Conservation (phyloP, 2,797 vertebrate species). For the Chrosomus eos region DNA sequence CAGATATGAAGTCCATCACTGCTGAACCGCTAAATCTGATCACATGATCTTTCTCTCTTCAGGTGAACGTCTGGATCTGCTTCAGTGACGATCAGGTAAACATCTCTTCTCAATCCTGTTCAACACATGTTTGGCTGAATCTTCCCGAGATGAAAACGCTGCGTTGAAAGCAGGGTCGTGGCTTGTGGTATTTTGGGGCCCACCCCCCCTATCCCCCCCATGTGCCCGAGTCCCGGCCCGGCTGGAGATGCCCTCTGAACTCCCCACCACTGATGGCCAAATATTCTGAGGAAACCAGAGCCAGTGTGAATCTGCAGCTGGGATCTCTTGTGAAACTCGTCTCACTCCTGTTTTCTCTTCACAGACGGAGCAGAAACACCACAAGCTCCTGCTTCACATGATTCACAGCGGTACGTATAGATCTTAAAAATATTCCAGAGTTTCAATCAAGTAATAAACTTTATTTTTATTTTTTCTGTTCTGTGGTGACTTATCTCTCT, state of each 20-base stretch:
- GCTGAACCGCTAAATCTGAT: not conserved
- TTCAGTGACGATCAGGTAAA: not conserved
- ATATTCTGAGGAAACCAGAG: not conserved
- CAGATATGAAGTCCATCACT: not conserved
- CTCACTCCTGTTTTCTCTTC: not conserved
- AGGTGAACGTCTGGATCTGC: not conserved
- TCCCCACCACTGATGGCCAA: not conserved
- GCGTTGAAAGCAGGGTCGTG: not conserved
- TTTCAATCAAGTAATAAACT: too few species aligned
- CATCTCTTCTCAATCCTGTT: not conserved
- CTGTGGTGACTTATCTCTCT: too few species aligned
- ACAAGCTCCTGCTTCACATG: too few species aligned
- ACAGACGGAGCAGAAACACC: not conserved
- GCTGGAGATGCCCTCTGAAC: not conserved
- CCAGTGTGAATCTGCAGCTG: not conserved
- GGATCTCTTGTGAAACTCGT: not conserved
- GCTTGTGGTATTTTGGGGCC: not conserved
- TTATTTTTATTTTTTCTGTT: too few species aligned
- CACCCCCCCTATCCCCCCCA: accelerated
- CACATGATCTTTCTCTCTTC: not conserved
- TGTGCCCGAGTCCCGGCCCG: not conserved
- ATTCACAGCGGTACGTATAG: not conserved
- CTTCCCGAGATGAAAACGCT: not conserved
- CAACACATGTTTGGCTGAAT: not conserved
- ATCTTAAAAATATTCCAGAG: too few species aligned